phyloP scores from a whole-genome alignment of 2,797 vertebrate species.

The Sebastiscus tertius region DNA sequence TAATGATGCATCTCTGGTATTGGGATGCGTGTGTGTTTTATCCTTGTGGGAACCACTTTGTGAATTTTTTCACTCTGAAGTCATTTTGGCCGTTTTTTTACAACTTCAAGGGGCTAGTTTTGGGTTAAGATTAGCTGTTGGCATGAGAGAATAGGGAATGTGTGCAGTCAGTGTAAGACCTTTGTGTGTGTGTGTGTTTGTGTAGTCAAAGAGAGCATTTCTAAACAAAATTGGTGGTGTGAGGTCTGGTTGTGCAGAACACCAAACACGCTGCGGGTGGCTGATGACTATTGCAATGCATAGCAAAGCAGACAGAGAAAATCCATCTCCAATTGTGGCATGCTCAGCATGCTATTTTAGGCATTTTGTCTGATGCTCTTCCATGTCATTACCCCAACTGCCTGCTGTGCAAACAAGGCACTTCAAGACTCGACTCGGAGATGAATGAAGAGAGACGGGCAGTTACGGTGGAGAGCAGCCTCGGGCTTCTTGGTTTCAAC shows the following conservation, averaged over 20 bases:
- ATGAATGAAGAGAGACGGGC: conserved; percentile 41
- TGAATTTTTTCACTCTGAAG: conserved; percentile 61
- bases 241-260: conserved; percentile 56
- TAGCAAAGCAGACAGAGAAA: conserved; percentile 52
- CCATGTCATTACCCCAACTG: conserved; percentile 63
- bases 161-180: conserved; percentile 14
- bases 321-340: conserved; percentile 47
- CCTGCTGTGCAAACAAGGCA: conserved; percentile 57
- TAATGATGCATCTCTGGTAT: conserved; percentile 52
- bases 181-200: conserved; percentile 10
- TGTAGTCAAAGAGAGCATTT: conserved; percentile 47
- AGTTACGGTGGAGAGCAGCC: conserved; percentile 20
- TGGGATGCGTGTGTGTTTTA: conserved; percentile 46
- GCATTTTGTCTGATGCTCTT: conserved; percentile 55
- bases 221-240: conserved; percentile 59
- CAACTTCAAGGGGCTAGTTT: conserved; percentile 33
- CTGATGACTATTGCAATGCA: conserved; percentile 33
- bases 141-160: conserved; percentile 18
- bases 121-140: conserved; percentile 36
- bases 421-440: conserved; percentile 45
- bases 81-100: conserved; percentile 39
- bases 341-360: conserved; percentile 48
- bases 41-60: conserved; percentile 49
- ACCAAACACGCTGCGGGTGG: conserved; percentile 40
- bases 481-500: conserved; percentile 26